Conservation (phyloP, 2,888 invertebrate species). For the Drosophila ustulata region DNA sequence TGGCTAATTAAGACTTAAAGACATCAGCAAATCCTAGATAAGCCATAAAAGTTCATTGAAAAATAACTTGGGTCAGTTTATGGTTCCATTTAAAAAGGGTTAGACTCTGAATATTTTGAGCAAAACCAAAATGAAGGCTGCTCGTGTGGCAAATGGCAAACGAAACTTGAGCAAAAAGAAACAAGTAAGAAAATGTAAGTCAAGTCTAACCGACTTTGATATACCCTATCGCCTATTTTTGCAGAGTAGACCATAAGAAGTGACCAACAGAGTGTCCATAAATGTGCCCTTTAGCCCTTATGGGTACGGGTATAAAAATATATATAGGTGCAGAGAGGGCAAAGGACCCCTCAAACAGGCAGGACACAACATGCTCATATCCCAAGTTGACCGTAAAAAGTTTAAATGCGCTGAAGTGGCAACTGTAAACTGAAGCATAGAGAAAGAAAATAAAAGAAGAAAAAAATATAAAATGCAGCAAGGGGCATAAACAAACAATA, state of each 20-base stretch:
- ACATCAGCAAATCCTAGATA: neutral
- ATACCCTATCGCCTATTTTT: neutral
- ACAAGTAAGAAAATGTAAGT: neutral
- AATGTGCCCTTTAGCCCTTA: neutral
- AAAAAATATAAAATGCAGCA: constrained; percentile 29
- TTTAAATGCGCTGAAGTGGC: constrained; percentile 52
- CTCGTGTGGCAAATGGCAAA: constrained; percentile 25
- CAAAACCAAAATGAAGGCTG: constrained; percentile 8
- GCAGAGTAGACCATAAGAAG: neutral
- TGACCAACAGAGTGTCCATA: neutral
- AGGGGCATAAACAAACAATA: constrained; percentile 41
- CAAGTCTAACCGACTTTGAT: neutral
- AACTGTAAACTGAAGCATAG: constrained; percentile 17
- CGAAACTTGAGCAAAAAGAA: constrained; percentile 5
- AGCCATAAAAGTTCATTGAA: constrained; percentile 33
- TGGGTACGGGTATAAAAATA: neutral
- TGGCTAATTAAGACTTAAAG: constrained; percentile 28
- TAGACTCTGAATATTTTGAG: neutral
- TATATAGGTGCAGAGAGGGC: neutral
- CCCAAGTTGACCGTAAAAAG: constrained; percentile 61
- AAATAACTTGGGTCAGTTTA: constrained; percentile 36
- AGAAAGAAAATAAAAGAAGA: constrained; percentile 8
- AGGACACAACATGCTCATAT: constrained; percentile 35
- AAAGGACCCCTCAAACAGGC: constrained; percentile 5
- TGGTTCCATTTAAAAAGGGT: constrained; percentile 27